Percentiles rank a stretch among this genome's conserved stretches.
Conservation (phyloP, 2,888 invertebrate species). For the Callinectes sapidus region DNA sequence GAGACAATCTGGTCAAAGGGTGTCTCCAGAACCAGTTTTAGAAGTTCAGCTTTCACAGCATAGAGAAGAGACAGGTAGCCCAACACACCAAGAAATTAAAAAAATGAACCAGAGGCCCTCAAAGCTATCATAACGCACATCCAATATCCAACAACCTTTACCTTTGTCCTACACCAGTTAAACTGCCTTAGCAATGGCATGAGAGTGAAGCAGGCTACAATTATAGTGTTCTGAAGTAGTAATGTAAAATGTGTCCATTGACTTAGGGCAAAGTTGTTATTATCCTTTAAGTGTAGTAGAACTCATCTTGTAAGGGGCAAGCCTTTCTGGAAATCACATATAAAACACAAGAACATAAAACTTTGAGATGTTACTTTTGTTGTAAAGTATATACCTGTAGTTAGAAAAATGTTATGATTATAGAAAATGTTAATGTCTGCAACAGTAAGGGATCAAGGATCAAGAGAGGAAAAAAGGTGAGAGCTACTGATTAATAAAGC, state of each 20-base stretch:
- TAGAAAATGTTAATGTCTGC: conserved; percentile 56
- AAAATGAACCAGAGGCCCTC: conserved; percentile 44
- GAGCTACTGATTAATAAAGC: conserved; percentile 65
- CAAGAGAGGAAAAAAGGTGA: conserved; percentile 52
- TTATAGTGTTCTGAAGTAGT: conserved; percentile 48
- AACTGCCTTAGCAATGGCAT: conserved; percentile 67
- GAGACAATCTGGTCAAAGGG: conserved; percentile 27
- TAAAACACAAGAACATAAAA: conserved; percentile 10
- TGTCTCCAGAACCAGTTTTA: conserved; percentile 34
- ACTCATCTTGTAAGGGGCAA: conserved; percentile 13
- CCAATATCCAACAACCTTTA: conserved; percentile 45
- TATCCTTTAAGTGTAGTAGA: conserved; percentile 10
- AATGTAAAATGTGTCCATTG: conserved; percentile 45
- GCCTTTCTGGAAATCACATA: conserved; percentile 55
- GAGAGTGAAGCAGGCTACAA: conserved; percentile 52
- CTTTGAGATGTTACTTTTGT: conserved; percentile 35
- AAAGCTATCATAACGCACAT: conserved; percentile 42
- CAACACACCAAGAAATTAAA: conserved; percentile 38
- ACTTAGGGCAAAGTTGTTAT: conserved; percentile 35
- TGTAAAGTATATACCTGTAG: conserved; percentile 47
- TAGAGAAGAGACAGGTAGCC: conserved; percentile 41
- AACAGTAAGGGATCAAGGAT: conserved; percentile 52
- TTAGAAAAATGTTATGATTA: conserved; percentile 49
- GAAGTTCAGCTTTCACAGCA: conserved; percentile 50
- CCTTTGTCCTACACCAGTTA: conserved; percentile 60